Conservation (phyloP, 2,888 invertebrate species). For the Lasioglossum leucozonium region DNA sequence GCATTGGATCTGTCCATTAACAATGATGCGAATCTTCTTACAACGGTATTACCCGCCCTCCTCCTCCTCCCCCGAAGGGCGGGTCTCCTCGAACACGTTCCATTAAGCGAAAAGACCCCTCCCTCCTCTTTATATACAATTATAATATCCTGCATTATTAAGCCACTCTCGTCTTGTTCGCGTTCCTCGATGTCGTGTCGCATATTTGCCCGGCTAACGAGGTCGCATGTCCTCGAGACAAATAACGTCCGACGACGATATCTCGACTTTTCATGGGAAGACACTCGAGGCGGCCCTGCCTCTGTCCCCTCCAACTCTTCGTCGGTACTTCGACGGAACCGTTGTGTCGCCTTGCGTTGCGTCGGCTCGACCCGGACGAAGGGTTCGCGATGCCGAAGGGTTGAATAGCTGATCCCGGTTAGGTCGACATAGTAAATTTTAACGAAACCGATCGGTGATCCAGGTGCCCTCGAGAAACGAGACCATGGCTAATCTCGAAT, state of each 20-base stretch:
- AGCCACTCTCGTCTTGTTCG: slow-evolving; percentile 34
- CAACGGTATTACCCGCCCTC: background rate
- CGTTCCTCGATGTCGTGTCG: slow-evolving; percentile 68
- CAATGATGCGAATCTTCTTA: slow-evolving; percentile 4
- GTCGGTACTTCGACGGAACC: background rate
- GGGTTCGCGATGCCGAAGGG: background rate
- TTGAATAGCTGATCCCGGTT: background rate
- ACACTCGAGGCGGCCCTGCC: slow-evolving; percentile 26
- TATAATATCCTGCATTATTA: slow-evolving; percentile 69
- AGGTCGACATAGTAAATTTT: background rate
- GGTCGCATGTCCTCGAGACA: slow-evolving; percentile 76
- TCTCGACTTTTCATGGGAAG: slow-evolving; percentile 72
- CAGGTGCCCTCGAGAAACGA: too few relatives aligned
- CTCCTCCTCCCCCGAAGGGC: background rate
- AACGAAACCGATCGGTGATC: background rate
- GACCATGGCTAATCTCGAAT: too few relatives aligned
- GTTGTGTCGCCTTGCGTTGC: background rate
- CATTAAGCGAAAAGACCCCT: slow-evolving; percentile 24
- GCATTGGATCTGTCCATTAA: background rate
- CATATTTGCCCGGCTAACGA: slow-evolving; percentile 78
- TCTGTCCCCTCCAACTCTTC: background rate
- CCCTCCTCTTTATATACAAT: slow-evolving; percentile 23
- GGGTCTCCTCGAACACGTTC: slow-evolving; percentile 10
- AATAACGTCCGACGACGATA: slow-evolving; percentile 74
- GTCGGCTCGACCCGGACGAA: background rate